Evolutionary conservation across 2,113 vertebrate species (phyloP), one percentile per base, ranked within the genome.

Genomic region (Pleuronectes platessa): DNA sequence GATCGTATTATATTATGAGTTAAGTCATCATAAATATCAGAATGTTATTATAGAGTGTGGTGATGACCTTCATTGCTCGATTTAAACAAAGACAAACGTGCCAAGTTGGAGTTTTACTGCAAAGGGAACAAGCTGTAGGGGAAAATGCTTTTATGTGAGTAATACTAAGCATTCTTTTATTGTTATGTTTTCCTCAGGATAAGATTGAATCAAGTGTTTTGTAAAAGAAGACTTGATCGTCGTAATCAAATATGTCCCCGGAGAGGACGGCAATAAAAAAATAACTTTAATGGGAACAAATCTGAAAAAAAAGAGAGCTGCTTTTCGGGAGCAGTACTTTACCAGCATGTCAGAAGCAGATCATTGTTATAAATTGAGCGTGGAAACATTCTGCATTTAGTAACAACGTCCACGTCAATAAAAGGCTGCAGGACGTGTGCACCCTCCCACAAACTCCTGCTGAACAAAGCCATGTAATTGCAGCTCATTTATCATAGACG

Each of bases 391-490:
- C 31, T 64, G 53, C 55, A 55, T 76, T 79, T 71, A 51, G 23
- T 42, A 74, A 71, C 26, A 63, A 31, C 42, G 47, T 40, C 21
- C 66, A 5, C 51, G 24, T 67, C 51, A 60, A 18, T 78, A 68
- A 59, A 26, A 59, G 58, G 54, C 53, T 40, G 42, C 21, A 37
- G 45, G 54, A 47, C 51, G 20, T 76, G 27, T 45, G 61, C 53
- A 17, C 59, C 55, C 5, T 61, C 26, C 31, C 61, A 17, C 53
- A 65, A 71, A 53, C 70, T 71, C 18, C 51, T 66, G 63, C n/a
- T 23, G 23, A 71, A 74, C 61, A 68, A 66, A 42, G 61, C 42
- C 55, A 59, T 35, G 71, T 64, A 63, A 83, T 71, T 47, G 26
- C 11, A 0, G 3, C 23, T 68, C 35, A 21, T 81, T 81, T 74